A percentile compares a stretch with the other conserved stretches of the same genome.
These are phyloP conservation scores for Catocala fraxini DNA, from an alignment of 2,888 invertebrate species.

Conservation along the genomic window DNA sequence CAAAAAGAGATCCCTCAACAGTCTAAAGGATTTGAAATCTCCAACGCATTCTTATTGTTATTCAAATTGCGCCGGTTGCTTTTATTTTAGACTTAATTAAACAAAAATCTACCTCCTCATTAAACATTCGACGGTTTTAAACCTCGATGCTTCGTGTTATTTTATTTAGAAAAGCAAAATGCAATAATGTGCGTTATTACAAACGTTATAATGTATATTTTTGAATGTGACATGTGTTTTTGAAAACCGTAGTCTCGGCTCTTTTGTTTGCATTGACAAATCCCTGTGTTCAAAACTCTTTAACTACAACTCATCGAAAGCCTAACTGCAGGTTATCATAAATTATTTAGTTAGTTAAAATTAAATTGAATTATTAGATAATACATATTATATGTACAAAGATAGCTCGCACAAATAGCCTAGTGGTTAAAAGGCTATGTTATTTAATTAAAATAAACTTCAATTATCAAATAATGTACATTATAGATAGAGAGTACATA, in stretches of 20 bases:
- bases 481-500: too few relatives aligned
- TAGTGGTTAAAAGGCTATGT: too few relatives aligned
- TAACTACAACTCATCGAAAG: not conserved
- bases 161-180: conserved; percentile 25
- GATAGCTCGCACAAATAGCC: too few relatives aligned
- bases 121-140: conserved; percentile 54
- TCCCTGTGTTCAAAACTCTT: not conserved
- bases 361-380: too few relatives aligned
- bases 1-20: conserved; percentile 40
- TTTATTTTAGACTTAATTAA: conserved; percentile 60
- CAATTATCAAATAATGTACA: too few relatives aligned
- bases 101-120: conserved; percentile 58
- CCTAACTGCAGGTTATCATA: too few relatives aligned
- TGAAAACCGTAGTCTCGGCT: not conserved
- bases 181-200: conserved; percentile 18
- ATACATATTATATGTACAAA: too few relatives aligned
- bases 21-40: conserved; percentile 19
- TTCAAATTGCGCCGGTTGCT: conserved; percentile 50
- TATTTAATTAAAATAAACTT: too few relatives aligned
- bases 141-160: conserved; percentile 20
- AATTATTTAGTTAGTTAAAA: too few relatives aligned
- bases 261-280: conserved; percentile 3
- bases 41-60: conserved; percentile 50
- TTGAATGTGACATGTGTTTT: not conserved
- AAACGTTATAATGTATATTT: conserved; percentile 1